phyloP scores from a whole-genome alignment of 2,113 vertebrate species.

The Mixornis gularis region DNA sequence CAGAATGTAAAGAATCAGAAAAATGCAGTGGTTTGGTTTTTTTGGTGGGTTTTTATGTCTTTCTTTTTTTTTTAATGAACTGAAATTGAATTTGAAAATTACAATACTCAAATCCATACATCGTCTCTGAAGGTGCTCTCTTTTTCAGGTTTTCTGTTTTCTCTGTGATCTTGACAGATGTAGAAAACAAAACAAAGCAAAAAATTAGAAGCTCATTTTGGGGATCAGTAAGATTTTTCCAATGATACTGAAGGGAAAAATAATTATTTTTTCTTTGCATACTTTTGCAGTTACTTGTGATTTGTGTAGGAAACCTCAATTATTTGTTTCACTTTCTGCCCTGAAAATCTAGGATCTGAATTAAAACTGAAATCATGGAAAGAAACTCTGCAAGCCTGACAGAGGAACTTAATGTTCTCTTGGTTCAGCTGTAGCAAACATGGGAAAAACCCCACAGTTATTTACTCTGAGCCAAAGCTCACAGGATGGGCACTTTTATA shows the following conservation, averaged over 20 bases:
- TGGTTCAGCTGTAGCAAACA: neutral
- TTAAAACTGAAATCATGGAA: neutral
- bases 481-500: neutral
- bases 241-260: neutral
- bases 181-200: neutral
- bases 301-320: neutral
- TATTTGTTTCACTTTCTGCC: neutral
- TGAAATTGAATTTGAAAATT: neutral
- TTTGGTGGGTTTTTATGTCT: neutral
- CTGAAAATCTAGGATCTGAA: neutral
- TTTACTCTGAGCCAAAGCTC: neutral
- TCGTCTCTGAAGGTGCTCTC: neutral
- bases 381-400: neutral
- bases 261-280: neutral
- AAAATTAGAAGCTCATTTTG: neutral
- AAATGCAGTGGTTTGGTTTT: neutral
- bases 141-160: neutral
- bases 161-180: neutral
- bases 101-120: neutral
- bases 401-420: neutral
- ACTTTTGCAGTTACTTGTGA: neutral
- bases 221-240: neutral
- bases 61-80: neutral
- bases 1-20: neutral
- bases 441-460: neutral